These are phyloP conservation scores for Trididemnum clinides DNA, from an alignment of 23 tunicate genomes.

Conservation along the genomic window DNA sequence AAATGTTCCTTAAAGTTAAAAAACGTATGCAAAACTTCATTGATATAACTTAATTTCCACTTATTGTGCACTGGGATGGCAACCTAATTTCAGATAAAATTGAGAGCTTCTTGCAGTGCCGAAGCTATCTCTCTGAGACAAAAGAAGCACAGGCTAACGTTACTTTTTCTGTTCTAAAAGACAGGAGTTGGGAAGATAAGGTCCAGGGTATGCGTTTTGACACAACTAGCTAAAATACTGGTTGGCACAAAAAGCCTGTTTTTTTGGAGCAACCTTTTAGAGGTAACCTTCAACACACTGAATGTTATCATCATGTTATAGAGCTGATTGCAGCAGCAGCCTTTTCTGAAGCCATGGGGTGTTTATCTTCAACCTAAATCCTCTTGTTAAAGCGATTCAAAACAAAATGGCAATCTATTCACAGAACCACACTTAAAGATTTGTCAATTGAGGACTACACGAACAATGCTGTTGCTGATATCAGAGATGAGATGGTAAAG, in stretches of 20 bases:
- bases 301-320: background rate
- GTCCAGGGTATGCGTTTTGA: constrained; percentile 23
- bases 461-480: background rate
- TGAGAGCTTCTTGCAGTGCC: background rate
- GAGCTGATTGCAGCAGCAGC: background rate
- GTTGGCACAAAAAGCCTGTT: background rate
- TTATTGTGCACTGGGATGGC: constrained; percentile 12
- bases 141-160: constrained; percentile 6
- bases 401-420: constrained; percentile 1
- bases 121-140: background rate
- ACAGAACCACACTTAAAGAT: background rate
- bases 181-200: constrained; percentile 14
- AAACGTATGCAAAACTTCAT: no score
- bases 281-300: background rate
- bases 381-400: constrained; percentile 19
- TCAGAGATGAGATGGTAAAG: constrained; percentile 15
- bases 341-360: constrained; percentile 18
- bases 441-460: constrained; percentile 4
- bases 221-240: constrained; percentile 19
- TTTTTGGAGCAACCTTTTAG: background rate
- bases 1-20: no score
- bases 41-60: no score
- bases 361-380: background rate
- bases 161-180: background rate
- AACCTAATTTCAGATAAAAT: background rate